These are phyloP conservation scores for Timema cristinae DNA, from an alignment of 2,888 invertebrate genomes.

Conservation along the genomic window DNA sequence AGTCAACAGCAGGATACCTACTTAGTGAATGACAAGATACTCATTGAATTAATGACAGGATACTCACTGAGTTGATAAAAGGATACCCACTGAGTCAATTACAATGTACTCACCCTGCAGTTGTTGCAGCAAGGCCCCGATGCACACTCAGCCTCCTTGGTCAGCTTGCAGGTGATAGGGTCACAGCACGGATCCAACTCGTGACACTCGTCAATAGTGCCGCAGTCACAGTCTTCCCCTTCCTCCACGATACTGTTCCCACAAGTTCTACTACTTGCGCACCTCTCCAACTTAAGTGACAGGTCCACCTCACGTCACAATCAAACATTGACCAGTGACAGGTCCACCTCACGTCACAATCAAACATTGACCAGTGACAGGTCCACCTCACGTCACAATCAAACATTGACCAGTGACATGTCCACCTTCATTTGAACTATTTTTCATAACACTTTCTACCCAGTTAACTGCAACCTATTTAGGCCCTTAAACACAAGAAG, in stretches of 20 bases:
- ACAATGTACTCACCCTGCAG: constrained; percentile 66
- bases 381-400: too few relatives aligned
- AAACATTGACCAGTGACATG: too few relatives aligned
- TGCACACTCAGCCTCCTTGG: constrained; percentile 91
- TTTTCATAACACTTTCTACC: too few relatives aligned
- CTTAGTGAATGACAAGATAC: constrained; percentile 20
- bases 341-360: too few relatives aligned
- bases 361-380: too few relatives aligned
- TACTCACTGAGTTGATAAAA: too few relatives aligned
- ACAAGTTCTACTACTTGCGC: constrained; percentile 77
- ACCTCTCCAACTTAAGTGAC: constrained; percentile 32
- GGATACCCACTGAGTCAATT: too few relatives aligned
- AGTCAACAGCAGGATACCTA: too few relatives aligned
- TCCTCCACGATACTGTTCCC: constrained; percentile 93
- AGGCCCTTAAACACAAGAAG: too few relatives aligned
- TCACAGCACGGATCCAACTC: constrained; percentile 93
- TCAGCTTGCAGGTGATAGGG: constrained; percentile 92
- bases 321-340: background rate
- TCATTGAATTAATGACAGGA: too few relatives aligned
- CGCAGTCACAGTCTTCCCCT: constrained; percentile 98
- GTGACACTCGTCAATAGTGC: constrained; percentile 83
- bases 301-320: background rate
- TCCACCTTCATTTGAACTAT: too few relatives aligned
- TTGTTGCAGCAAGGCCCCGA: constrained; percentile 86
- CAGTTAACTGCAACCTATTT: too few relatives aligned